A percentile compares a stretch with the other conserved stretches of the same genome.
Evolutionary conservation across 2,888 invertebrate genomes (phyloP).

Genomic region (Margaritifera margaritifera): DNA sequence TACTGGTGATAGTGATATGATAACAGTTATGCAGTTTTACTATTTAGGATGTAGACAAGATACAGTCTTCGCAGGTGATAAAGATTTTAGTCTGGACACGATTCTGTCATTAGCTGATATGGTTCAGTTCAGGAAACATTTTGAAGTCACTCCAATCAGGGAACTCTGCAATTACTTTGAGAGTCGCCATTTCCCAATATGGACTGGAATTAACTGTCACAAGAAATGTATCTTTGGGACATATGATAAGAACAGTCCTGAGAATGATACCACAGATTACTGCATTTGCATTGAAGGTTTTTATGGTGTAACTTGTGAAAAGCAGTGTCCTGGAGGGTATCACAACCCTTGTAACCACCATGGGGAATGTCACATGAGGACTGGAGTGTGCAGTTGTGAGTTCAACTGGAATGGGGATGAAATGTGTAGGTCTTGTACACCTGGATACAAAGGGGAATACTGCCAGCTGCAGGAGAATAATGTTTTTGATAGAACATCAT

Average conservation of each 20-base stretch:
- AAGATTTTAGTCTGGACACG: slow-evolving; percentile 12
- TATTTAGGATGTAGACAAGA: too few species aligned
- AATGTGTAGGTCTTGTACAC: slow-evolving; percentile 30
- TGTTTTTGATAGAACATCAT: too few species aligned
- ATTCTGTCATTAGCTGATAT: slow-evolving; percentile 14
- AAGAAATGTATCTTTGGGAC: slow-evolving; percentile 27
- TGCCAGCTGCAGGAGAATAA: slow-evolving; percentile 12
- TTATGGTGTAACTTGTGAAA: slow-evolving; percentile 33
- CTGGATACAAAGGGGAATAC: slow-evolving; percentile 24
- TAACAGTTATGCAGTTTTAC: too few species aligned
- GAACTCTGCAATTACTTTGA: slow-evolving; percentile 38
- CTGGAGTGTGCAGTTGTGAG: slow-evolving; percentile 48
- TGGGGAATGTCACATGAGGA: slow-evolving; percentile 37
- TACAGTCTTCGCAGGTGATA: slow-evolving; percentile 15
- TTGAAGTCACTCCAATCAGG: slow-evolving; percentile 26
- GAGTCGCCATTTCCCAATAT: slow-evolving; percentile 27
- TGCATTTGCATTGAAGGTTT: slow-evolving; percentile 34
- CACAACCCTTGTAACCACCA: slow-evolving; percentile 38
- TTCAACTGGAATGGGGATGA: slow-evolving; percentile 39
- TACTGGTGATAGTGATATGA: too few species aligned
- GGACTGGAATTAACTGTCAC: slow-evolving; percentile 37
- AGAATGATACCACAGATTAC: not conserved
- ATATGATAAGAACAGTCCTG: too few species aligned
- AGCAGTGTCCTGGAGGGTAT: slow-evolving; percentile 35
- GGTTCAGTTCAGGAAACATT: too few species aligned